A percentile compares a stretch with the other conserved stretches of the same genome.
phyloP scores from a whole-genome alignment of 1,140 invertebrate genomes.

The Drosophila guanche region DNA sequence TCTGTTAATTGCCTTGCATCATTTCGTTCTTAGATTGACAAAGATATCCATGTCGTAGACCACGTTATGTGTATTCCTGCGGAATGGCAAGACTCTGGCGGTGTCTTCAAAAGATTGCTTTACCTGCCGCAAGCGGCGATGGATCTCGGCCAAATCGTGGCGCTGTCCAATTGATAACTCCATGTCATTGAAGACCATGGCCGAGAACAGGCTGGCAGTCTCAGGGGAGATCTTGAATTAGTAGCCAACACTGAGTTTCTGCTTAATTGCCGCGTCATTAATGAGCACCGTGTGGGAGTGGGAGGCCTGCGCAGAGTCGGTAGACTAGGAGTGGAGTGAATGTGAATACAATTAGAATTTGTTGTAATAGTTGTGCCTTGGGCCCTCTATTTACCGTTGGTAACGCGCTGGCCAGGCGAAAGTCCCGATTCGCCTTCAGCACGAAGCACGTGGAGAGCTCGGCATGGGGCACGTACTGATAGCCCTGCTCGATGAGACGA shows the following conservation, averaged over 20 bases:
- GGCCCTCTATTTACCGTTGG: no score
- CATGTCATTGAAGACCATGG: constrained; percentile 14
- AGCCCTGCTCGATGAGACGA: constrained; percentile 11
- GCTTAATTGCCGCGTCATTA: not conserved
- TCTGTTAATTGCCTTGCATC: constrained; percentile 3
- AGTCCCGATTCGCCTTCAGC: constrained; percentile 15
- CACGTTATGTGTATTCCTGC: not conserved
- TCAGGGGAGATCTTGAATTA: constrained; percentile 3
- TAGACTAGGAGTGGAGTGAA: no score
- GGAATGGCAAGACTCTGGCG: constrained; percentile 12
- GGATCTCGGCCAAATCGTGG: constrained; percentile 6
- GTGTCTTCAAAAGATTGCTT: constrained; percentile 33
- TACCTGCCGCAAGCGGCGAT: constrained; percentile 17
- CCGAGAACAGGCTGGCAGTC: constrained; percentile 21
- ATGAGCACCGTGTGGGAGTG: constrained; percentile 43
- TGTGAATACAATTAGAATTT: not conserved
- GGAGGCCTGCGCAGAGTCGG: not conserved
- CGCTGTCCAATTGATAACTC: constrained; percentile 22
- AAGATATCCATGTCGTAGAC: constrained; percentile 2
- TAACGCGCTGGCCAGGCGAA: constrained; percentile 8
- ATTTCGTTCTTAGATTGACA: constrained; percentile 8
- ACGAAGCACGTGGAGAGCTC: not conserved
- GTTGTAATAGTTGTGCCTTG: not conserved
- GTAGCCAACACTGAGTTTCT: not conserved
- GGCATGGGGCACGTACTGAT: constrained; percentile 13